These are phyloP conservation scores for Henricia sp. DNA, from an alignment of 53 echinoderm and acorn worm species.

Conservation along the genomic window DNA sequence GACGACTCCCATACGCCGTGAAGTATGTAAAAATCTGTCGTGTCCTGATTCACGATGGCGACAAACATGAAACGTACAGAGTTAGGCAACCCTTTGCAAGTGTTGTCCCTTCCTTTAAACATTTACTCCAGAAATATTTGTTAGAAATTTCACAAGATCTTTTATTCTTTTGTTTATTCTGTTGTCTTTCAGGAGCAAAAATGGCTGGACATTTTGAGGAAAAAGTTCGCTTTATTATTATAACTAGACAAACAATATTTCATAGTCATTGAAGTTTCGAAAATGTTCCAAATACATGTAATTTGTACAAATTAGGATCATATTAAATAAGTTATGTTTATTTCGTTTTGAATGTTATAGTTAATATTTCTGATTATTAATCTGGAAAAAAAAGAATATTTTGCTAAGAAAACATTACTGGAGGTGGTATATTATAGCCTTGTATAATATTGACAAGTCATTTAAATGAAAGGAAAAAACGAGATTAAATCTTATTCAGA, in stretches of 20 bases:
- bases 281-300: too few relatives aligned
- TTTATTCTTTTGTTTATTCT: background rate
- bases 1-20: too few relatives aligned
- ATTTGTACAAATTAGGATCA: conserved; percentile 9
- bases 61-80: too few relatives aligned
- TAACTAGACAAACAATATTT: too few relatives aligned
- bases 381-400: conserved; percentile 36
- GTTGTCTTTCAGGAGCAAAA: background rate
- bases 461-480: conserved; percentile 38
- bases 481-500: too few relatives aligned
- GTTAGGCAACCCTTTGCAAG: too few relatives aligned
- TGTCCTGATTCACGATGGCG: too few relatives aligned
- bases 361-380: conserved; percentile 20
- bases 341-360: conserved; percentile 34
- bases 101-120: too few relatives aligned
- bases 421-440: conserved; percentile 40
- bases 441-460: conserved; percentile 48
- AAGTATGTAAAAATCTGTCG: too few relatives aligned
- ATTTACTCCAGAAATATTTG: too few relatives aligned
- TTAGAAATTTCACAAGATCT: background rate
- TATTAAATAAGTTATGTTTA: conserved; percentile 3
- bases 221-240: too few relatives aligned
- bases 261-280: too few relatives aligned
- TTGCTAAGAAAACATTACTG: conserved; percentile 38
- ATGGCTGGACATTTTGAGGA: background rate